A percentile compares a stretch with the other conserved stretches of the same genome.
phyloP scores from a whole-genome alignment of 1,140 invertebrate genomes.

The Neoseiulus cucumeris region DNA sequence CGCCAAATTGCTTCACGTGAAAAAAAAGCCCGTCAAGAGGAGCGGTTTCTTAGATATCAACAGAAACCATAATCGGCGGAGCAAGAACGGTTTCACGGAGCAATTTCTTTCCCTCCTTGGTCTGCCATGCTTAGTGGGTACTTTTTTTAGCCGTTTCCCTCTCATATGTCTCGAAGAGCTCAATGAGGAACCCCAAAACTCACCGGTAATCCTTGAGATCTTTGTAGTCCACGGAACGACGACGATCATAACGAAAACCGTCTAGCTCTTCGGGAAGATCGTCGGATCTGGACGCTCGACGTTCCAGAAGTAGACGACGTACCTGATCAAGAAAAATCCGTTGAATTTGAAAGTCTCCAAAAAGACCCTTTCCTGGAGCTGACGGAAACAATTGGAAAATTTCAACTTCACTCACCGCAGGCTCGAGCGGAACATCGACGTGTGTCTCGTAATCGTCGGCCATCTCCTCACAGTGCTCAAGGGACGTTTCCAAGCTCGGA shows the following conservation, averaged over 20 bases:
- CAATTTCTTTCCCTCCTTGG: background rate
- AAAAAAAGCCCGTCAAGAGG: background rate
- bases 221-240: background rate
- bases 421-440: background rate
- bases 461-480: background rate
- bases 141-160: background rate
- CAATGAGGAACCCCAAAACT: background rate
- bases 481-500: too few relatives aligned
- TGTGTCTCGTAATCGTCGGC: constrained; percentile 6
- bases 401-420: background rate
- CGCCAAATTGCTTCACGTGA: background rate
- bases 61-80: background rate
- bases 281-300: background rate
- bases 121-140: background rate
- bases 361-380: too few relatives aligned
- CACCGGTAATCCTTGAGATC: background rate
- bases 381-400: background rate
- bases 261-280: constrained; percentile 4
- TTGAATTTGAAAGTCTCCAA: too few relatives aligned
- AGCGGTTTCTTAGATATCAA: background rate
- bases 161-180: background rate
- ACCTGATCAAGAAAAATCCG: background rate
- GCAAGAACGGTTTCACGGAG: background rate
- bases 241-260: background rate
- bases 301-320: background rate